Conservation (phyloP, 2,113 vertebrate species). For the Anthoscopus minutus region DNA sequence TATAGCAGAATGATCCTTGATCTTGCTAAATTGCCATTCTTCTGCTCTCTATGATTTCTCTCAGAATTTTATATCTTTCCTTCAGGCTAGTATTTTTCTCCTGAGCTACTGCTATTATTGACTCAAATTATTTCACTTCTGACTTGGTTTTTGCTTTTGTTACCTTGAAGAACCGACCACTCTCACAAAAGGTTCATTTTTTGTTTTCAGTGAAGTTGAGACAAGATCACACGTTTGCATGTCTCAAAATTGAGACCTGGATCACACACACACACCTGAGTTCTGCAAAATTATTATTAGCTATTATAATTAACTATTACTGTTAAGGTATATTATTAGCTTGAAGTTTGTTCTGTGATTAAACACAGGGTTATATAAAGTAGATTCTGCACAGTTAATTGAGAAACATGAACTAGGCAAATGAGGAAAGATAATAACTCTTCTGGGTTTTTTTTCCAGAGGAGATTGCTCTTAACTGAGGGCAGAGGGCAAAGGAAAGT, state of each 20-base stretch:
- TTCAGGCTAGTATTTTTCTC: conserved; percentile 18
- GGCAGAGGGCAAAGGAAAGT: neutral
- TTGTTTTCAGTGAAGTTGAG: neutral
- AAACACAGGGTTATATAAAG: neutral
- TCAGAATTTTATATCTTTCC: neutral
- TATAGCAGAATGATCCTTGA: neutral
- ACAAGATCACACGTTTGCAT: neutral
- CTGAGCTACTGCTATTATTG: neutral
- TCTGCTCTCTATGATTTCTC: neutral
- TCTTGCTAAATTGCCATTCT: neutral
- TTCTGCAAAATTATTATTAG: neutral
- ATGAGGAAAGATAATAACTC: neutral
- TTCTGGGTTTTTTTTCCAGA: neutral
- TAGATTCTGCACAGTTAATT: neutral
- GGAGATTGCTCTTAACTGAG: neutral
- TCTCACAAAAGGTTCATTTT: neutral
- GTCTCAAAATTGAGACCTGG: neutral
- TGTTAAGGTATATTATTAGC: neutral
- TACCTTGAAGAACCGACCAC: neutral
- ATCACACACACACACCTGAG: neutral
- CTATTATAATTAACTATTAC: neutral
- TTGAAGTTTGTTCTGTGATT: neutral
- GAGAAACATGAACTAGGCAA: neutral
- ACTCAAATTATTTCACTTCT: conserved; percentile 1
- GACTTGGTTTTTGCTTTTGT: neutral